Evolutionary conservation across 2,888 invertebrate species (phyloP), one percentile per base, ranked within the genome.

Genomic region (Xylophagus ater): DNA sequence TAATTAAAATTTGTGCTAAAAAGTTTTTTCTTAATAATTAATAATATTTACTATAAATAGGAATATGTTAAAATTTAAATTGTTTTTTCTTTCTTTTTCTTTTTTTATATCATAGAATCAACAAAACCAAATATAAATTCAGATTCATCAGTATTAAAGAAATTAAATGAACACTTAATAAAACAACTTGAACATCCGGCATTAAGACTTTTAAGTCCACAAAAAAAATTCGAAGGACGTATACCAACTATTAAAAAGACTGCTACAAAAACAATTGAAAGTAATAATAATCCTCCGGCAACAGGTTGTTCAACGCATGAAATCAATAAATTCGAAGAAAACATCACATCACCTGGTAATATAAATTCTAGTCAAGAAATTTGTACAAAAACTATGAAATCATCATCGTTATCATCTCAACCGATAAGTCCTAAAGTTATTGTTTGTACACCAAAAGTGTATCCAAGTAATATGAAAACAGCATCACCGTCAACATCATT

Each of bases 141-240:
- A 21, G 47, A 50, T 39, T 37, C 49, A 6, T 48, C 48, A 30
- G 47, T 49, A 21, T 44, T 51, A 43, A 55, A 53, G 34, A 56
- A 51, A 47, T 46, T 56, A 40, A 53, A 53, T 47, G 54, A 56
- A 33, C 53, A 54, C 46, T 42, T 53, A 39, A 41, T 51, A 40
- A 47, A 48, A 43, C 52, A 54, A 36, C 54, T 51, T 15, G 41
- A 47, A 23, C 45, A 56, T 50, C 60, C 56, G 20, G 51, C 55
- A 42, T 51, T 63, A 45, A 56, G 57, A 43, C 58, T 62, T 34
- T 56, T 60, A 48, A 59, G 56, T 51, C 56, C 57, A 35, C 48
- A 54, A 12, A 60, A 62, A 25, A 64, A 64, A 53, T 64, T 64
- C 43, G 64, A 64, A 45, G 64, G 64, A 20, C 62, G 60, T 54